Conservation (phyloP, 2,113 vertebrate genomes). For the Copsychus sechellarum region DNA sequence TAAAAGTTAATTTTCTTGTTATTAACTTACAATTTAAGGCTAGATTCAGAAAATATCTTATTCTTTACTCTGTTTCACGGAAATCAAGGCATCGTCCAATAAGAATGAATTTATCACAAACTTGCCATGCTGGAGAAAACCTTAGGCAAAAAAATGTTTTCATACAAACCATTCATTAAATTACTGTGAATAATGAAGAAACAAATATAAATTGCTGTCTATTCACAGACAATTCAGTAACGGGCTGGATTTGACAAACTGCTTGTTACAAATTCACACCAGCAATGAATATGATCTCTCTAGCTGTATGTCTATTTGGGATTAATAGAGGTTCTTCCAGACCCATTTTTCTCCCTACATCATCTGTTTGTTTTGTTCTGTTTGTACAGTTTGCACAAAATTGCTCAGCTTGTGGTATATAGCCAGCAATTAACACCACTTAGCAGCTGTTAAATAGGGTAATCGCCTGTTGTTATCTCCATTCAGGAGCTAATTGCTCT, state of each 20-base stretch:
- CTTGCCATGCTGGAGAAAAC: background rate
- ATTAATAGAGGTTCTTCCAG: background rate
- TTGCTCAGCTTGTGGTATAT: constrained; percentile 63
- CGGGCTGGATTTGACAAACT: background rate
- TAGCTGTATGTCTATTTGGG: background rate
- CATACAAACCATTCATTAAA: constrained; percentile 24
- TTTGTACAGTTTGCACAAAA: constrained; percentile 66
- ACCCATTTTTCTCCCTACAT: constrained; percentile 35
- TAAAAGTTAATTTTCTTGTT: background rate
- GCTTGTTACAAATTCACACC: background rate
- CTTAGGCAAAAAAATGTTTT: background rate
- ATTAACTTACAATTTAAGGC: background rate
- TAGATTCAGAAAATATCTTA: background rate
- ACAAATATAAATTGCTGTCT: constrained; percentile 19
- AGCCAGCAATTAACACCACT: constrained; percentile 75
- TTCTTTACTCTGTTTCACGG: background rate
- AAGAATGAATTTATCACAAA: background rate
- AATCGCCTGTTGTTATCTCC: constrained; percentile 65
- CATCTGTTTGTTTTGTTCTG: constrained; percentile 57
- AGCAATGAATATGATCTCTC: background rate
- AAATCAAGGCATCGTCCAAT: background rate
- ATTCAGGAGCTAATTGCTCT: constrained; percentile 69
- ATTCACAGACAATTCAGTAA: background rate
- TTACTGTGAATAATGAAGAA: constrained; percentile 12
- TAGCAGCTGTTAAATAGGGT: constrained; percentile 71